phyloP scores from a whole-genome alignment of 2,797 vertebrate genomes.

The Momotus momota region DNA sequence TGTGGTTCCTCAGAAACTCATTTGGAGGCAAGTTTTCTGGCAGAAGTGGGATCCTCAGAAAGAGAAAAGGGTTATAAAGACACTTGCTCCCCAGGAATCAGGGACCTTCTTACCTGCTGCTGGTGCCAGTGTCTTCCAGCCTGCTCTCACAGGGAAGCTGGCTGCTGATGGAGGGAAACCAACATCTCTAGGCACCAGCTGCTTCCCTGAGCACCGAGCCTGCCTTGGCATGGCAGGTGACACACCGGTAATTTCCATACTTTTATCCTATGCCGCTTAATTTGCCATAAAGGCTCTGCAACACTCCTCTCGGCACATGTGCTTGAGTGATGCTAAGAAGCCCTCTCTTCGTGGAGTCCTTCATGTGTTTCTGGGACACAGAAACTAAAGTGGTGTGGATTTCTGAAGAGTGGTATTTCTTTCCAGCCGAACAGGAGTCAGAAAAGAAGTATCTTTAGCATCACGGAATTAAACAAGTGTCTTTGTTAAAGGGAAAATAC shows the following conservation, averaged over 20 bases:
- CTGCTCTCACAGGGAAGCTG: fast-evolving
- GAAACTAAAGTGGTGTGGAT: not conserved
- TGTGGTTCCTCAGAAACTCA: not conserved
- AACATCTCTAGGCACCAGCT: not conserved
- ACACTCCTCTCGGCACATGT: not conserved
- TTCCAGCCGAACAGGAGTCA: not conserved
- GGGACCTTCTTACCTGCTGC: not conserved
- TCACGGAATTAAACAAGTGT: not conserved
- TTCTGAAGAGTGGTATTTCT: not conserved
- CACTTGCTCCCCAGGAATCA: not conserved
- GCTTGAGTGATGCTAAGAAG: not conserved
- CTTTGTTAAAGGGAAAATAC: not conserved
- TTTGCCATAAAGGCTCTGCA: not conserved
- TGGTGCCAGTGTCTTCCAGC: not conserved
- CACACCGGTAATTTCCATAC: not conserved
- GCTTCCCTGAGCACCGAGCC: not conserved
- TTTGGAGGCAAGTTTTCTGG: not conserved
- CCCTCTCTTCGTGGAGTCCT: not conserved
- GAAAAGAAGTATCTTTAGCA: not conserved
- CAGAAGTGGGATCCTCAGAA: not conserved
- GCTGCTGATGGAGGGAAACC: fast-evolving
- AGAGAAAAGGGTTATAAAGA: not conserved
- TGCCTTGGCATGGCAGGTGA: not conserved
- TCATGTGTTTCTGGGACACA: not conserved
- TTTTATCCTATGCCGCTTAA: not conserved